Evolutionary conservation across 2,113 vertebrate genomes (phyloP).

Genomic region (Pseudonaja textilis): DNA sequence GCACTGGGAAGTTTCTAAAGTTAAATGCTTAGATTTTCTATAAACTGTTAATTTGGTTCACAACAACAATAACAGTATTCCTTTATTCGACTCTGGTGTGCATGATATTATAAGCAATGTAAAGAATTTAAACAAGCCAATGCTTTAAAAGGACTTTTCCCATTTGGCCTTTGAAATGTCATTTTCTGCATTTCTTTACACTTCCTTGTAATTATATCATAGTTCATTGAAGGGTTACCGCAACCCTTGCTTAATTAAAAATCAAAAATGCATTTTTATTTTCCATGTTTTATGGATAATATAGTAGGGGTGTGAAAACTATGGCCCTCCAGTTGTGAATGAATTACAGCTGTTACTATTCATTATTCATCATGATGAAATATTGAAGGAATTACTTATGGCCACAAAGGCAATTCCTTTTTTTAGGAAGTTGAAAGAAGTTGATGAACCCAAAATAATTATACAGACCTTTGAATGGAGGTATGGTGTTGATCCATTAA

Average conservation of each 20-base stretch:
- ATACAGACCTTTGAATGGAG: background rate
- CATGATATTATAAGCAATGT: background rate
- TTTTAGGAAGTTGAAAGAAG: background rate
- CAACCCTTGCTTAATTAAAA: constrained; percentile 12
- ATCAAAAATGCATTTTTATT: background rate
- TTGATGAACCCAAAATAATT: background rate
- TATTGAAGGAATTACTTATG: background rate
- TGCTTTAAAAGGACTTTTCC: background rate
- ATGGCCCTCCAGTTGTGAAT: background rate
- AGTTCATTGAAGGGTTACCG: background rate
- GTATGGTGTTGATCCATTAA: background rate
- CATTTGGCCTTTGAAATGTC: background rate
- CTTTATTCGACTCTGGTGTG: background rate
- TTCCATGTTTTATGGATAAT: background rate
- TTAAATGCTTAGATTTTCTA: background rate
- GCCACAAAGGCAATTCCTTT: background rate
- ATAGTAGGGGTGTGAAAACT: background rate
- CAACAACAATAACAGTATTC: background rate
- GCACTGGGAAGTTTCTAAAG: background rate
- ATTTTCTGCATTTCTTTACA: background rate
- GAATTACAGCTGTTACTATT: background rate
- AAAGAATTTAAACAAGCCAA: background rate
- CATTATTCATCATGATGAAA: background rate
- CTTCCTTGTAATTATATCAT: background rate
- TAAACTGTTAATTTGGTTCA: background rate